phyloP scores from a whole-genome alignment of 2,888 invertebrate species.

The Oscheius sp. region DNA sequence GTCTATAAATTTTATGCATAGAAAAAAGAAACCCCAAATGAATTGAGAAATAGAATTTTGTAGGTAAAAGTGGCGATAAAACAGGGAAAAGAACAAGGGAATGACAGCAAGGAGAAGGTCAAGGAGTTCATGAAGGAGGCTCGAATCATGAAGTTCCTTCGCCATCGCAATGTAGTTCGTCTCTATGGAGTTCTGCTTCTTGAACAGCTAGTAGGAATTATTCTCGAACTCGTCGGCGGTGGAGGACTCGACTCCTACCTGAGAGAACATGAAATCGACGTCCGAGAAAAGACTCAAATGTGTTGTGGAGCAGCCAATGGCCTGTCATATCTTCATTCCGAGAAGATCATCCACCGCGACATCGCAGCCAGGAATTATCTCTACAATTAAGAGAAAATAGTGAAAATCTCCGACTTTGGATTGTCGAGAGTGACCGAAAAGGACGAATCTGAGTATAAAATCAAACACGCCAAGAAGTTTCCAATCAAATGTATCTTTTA shows the following conservation, averaged over 20 bases:
- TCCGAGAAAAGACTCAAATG: constrained; percentile 14
- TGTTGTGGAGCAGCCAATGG: constrained; percentile 20
- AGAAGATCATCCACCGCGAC: constrained; percentile 10
- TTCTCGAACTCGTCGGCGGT: constrained; percentile 41
- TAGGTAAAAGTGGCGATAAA: not conserved
- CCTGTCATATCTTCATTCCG: constrained; percentile 5
- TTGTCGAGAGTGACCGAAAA: constrained; percentile 21
- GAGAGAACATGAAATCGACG: not conserved
- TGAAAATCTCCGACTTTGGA: constrained; percentile 48
- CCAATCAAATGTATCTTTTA: constrained; percentile 50
- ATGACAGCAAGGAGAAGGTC: constrained; percentile 33
- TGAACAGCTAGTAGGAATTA: constrained; percentile 40
- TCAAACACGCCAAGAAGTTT: constrained; percentile 30
- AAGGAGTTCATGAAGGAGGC: constrained; percentile 46
- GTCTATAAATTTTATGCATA: too few species aligned
- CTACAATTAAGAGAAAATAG: constrained; percentile 14
- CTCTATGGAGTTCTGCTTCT: constrained; percentile 39
- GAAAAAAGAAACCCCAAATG: too few species aligned
- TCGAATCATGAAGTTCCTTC: constrained; percentile 38
- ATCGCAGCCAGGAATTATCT: constrained; percentile 25
- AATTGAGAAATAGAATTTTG: too few species aligned
- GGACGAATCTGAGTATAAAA: constrained; percentile 28
- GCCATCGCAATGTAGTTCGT: constrained; percentile 40
- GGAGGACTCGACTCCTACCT: constrained; percentile 16
- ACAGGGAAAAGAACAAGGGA: not conserved